Evolutionary conservation across 2,113 vertebrate species (phyloP).

Genomic region (Marmota flaviventris): DNA sequence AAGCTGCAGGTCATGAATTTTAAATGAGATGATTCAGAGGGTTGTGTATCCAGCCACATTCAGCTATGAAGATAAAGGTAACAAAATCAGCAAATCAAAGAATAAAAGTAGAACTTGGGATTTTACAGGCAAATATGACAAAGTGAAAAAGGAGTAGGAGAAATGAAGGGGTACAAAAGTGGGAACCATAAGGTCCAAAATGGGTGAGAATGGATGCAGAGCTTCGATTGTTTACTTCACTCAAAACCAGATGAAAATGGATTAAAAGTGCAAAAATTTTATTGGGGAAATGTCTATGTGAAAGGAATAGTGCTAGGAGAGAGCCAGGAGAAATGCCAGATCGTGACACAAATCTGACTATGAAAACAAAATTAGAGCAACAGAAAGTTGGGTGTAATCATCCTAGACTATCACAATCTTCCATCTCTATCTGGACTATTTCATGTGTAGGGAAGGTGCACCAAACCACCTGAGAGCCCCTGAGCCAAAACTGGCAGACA

Average conservation of each 20-base stretch:
- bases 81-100: not conserved
- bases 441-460: not conserved
- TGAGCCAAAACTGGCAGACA: not conserved
- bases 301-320: not conserved
- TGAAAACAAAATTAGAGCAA: not conserved
- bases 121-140: not conserved
- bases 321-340: not conserved
- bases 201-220: not conserved
- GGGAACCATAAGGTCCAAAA: not conserved
- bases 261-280: not conserved
- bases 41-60: not conserved
- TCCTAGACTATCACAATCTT: not conserved
- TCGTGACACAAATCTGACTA: not conserved
- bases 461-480: not conserved
- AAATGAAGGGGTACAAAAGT: not conserved
- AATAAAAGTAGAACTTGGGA: not conserved
- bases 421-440: too few relatives aligned
- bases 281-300: not conserved
- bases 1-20: not conserved
- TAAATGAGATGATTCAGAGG: not conserved
- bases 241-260: not conserved
- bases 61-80: not conserved
- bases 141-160: not conserved
- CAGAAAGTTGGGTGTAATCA: not conserved
- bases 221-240: not conserved